Evolutionary conservation across 1,140 invertebrate species (phyloP), one percentile per base, ranked within the genome.

Genomic region (Bombyx mandarina): DNA sequence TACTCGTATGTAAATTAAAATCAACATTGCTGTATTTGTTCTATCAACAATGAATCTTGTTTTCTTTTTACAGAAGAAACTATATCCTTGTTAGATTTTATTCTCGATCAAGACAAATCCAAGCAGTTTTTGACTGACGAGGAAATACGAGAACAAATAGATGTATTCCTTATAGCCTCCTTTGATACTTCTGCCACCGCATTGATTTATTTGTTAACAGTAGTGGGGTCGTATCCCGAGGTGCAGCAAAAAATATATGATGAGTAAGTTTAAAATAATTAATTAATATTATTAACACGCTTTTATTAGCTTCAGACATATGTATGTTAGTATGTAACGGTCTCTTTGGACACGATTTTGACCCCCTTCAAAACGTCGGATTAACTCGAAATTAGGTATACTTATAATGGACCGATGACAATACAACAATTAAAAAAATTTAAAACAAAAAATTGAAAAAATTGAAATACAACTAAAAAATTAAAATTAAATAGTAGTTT

Each of bases 231-330:
- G 0, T 54, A 71, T 55, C 64, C 62, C 35, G 55, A 60, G 10
- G 52, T 71, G 6, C 70, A 75, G 47, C 52, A 67, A 9, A 71
- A 67, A 8, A 10, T 67, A 44, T 65, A 63, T 56, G 18, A 67
- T 8, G 68, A 71, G 67, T 73, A 50, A 68, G 66, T 68, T 48
- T 54, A 52, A 3, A 3, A 50, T 9, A 9, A 18, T 22, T 50
- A 3, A 18, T 18, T 18, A 18, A 0, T 18, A 18, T 18, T 18
- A 18, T 18, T 18, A 18, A 18, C 1, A 18, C 12, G 12, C 12
- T 18, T 18, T 18, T 18, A 18, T 18, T 18, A 18, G 12, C 12
- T 18, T 18, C 12, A 18, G 12, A 18, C 12, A 18, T 18, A 18
- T 18, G 12, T 18, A 1, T 18, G 12, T 18, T 18, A 18, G 12